Evolutionary conservation across 1,140 invertebrate species (phyloP).

Genomic region (Rhagoletis zephyria): DNA sequence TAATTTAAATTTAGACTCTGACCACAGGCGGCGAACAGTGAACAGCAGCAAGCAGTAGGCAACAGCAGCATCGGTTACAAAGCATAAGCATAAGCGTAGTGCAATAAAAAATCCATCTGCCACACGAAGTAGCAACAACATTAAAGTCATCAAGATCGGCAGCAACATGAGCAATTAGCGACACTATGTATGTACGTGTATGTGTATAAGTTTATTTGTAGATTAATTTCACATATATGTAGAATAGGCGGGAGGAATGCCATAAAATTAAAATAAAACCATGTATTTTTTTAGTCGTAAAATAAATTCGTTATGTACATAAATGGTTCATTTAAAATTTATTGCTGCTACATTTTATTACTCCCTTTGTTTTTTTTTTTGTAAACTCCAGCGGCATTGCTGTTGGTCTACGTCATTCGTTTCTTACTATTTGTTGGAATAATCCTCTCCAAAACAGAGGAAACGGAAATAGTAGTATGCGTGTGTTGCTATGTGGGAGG

Average conservation of each 20-base stretch:
- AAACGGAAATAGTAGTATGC: not conserved
- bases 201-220: not conserved
- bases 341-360: conserved; percentile 7
- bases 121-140: not conserved
- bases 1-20: conserved; percentile 52
- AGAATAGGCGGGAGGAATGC: not conserved
- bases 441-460: not conserved
- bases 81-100: not conserved
- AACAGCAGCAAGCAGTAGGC: not conserved
- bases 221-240: too few species aligned
- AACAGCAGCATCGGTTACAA: not conserved
- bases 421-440: not conserved
- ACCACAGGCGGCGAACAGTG: not conserved
- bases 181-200: not conserved
- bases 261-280: conserved; percentile 21
- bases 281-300: not conserved
- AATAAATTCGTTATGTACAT: not conserved
- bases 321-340: not conserved
- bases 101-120: not conserved
- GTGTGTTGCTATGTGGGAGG: not conserved
- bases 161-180: conserved; percentile 29
- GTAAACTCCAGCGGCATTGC: not conserved
- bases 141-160: conserved; percentile 11
- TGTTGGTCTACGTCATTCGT: not conserved
- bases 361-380: not conserved